Base-by-base conservation (phyloP, 1,140 invertebrate genomes). In the Drosophila nigrodunni region DNA sequence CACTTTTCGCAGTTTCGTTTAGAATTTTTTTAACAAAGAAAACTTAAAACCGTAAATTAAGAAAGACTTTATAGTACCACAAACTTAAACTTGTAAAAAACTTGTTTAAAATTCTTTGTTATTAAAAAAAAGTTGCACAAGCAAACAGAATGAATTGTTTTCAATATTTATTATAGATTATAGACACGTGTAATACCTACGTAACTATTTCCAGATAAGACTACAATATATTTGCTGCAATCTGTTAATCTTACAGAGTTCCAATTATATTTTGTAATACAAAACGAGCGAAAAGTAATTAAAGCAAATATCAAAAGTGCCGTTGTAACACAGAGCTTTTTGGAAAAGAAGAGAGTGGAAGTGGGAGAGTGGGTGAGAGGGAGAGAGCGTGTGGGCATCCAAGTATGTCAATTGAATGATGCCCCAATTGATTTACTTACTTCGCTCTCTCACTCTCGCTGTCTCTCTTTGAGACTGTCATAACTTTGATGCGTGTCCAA, bases 391-490 rank as follows among this genome's bases (percentile, higher is more conserved):
- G 43, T 67, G 34, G 35, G 55, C 39, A 65, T 59, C 39, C 34
- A 54, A 47, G 46, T 59, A 59, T 68, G 54, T 68, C 55, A 59
- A 59, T 68, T 68, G 55, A 58, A 25, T 57, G 65, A 49, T 59
- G 66, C 55, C 66, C 66, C 55, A 59, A 68, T 68, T 68, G 66
- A 59, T 59, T 68, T 68, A 68, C 59, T 68, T 68, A 68, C 66
- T 60, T 68, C 34, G 66, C 25, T 68, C 47, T 30, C 25, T 30
- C 3, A 0, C 25, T 30, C 25, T 30, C 25, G 4, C 25, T 6
- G 2, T 30, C 6, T 30, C 25, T 41, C 52, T 46, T 37, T 46
- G 41, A 46, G 55, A 30, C 43, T 37, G 34, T 68, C 66, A 68
- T 59, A 50, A 68, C 34, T 60, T 21, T 59, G 44, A 46, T 67